phyloP scores from a whole-genome alignment of 2,888 invertebrate species.

The Norana najaformis region DNA sequence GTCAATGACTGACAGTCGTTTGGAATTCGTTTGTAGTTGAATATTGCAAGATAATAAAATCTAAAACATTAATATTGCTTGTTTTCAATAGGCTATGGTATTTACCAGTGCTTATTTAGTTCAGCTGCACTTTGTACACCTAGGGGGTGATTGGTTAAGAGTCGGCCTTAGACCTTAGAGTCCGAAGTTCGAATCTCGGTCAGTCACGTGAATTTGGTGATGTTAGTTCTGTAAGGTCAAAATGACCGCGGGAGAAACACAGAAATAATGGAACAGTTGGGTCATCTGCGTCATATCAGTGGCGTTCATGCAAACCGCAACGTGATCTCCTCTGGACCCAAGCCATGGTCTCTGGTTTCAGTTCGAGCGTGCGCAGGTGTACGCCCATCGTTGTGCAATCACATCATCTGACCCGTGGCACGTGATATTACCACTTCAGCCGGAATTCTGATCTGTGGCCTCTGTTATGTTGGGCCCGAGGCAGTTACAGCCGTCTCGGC shows the following conservation, averaged over 20 bases:
- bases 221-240: too few species aligned
- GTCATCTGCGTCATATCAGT: neutral
- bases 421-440: neutral
- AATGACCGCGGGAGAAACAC: neutral
- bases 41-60: neutral
- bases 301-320: too few species aligned
- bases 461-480: neutral
- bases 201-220: neutral
- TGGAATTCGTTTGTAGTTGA: neutral
- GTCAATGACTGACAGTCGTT: neutral
- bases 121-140: neutral
- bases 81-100: neutral
- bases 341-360: neutral
- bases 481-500: neutral
- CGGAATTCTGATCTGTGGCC: neutral
- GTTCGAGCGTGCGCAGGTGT: neutral
- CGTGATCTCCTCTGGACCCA: neutral
- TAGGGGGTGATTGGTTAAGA: neutral
- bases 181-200: neutral
- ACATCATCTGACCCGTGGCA: neutral
- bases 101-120: neutral
- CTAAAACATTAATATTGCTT: neutral
- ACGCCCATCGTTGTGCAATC: neutral
- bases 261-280: neutral
- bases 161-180: neutral